Base-by-base conservation (phyloP, 30 jellyfish, hydroid and myxozoan species). In the Chrysaora quinquecirrha region DNA sequence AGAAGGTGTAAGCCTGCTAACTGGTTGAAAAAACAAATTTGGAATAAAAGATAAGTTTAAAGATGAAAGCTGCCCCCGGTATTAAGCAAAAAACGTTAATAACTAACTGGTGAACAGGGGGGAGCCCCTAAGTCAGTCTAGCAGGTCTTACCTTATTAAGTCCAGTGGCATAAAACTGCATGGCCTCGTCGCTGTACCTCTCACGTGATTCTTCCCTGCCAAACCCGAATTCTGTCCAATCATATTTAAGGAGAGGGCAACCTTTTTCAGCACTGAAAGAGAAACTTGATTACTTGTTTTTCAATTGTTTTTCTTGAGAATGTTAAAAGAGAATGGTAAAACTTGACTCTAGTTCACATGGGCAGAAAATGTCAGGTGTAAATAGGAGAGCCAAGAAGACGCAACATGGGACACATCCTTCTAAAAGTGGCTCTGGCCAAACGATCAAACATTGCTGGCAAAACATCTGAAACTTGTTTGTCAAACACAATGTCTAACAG, bases 221-320 rank as follows among this genome's bases (percentile, higher is more conserved):
- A 34, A 64, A 74, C 14, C 92, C 92, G 47, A 82, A 82, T 23
- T 50, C 35, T 34, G 92, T 61, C 92, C 92, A 82, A 69, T 82
- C 92, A 82, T 82, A 82, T 4, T 49, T 82, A 18, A 82, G 77
- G 20, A 68, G 67, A 62, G 92, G 85, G 70, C 67, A 82, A 23
- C 11, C 23, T 19, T 60, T 54, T 52, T 43, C 61, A 43, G 24
- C 20, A 47, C 87, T 75, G 30, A 11, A 52, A 10, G 27, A 35
- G 30, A 71, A 24, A 25, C 34, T 62, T 23, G 18, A 25, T 6
- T 30, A 7, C n/a, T 11, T 30, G 46, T n/a, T n/a, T 63, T 63
- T 19, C 4, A 6, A 63, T 23, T 10, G 29, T 3, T 52, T 30
- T 9, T 66, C 27, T 21, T 66, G 31, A 22, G 23, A 11, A 28